Evolutionary conservation across 2,888 invertebrate species (phyloP).

Genomic region (Andrena hattorfiana): DNA sequence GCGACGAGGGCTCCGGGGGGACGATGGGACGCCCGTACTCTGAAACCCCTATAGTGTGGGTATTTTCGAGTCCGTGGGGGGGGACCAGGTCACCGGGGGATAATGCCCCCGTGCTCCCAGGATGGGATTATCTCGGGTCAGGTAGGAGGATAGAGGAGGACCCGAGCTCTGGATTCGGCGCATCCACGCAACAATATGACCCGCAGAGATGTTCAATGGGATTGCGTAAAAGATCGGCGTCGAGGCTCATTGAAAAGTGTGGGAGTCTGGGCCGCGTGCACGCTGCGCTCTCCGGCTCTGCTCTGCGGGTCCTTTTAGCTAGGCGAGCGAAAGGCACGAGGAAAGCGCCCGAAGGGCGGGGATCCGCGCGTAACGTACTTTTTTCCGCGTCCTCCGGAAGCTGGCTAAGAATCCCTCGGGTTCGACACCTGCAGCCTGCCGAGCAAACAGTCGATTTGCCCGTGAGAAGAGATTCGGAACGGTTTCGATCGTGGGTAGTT

Average conservation of each 20-base stretch:
- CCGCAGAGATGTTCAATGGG: conserved; percentile 70
- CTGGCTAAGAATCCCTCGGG: conserved; percentile 19
- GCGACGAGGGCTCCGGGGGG: conserved; percentile 26
- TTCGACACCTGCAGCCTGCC: conserved; percentile 46
- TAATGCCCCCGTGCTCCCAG: conserved; percentile 74
- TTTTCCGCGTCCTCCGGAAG: conserved; percentile 43
- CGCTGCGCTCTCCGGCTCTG: neutral
- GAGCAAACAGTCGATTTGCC: conserved; percentile 15
- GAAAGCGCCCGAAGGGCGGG: conserved; percentile 36
- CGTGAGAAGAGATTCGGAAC: conserved; percentile 5
- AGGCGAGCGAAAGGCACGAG: conserved; percentile 4
- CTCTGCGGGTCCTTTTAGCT: conserved; percentile 20
- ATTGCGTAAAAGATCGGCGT: conserved; percentile 77
- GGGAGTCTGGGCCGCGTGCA: conserved; percentile 71
- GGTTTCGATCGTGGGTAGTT: conserved; percentile 10
- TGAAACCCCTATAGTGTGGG: conserved; percentile 63
- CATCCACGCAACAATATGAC: conserved; percentile 73
- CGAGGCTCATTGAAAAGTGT: conserved; percentile 70
- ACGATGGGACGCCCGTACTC: conserved; percentile 38
- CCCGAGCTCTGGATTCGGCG: conserved; percentile 37
- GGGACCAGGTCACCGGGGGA: conserved; percentile 67
- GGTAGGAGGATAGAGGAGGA: conserved; percentile 72
- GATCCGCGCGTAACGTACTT: conserved; percentile 54
- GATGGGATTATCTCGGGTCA: conserved; percentile 84
- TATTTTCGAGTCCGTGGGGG: conserved; percentile 76